phyloP scores from a whole-genome alignment of 1,140 invertebrate genomes.

The Aphelenchoides avenae region DNA sequence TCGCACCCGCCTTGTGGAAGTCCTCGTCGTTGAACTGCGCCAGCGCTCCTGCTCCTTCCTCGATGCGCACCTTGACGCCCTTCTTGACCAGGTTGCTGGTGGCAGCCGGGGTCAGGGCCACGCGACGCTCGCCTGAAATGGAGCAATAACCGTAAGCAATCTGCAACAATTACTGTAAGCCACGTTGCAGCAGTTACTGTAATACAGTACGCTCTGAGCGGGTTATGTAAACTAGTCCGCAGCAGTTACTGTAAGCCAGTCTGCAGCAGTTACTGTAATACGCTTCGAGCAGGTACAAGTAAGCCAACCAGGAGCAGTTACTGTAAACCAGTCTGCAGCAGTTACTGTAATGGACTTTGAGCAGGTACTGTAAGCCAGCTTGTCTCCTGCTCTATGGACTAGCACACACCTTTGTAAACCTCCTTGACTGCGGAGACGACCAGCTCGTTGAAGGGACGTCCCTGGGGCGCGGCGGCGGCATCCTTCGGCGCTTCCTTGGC shows the following conservation, averaged over 20 bases:
- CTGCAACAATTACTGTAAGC: slow-evolving; percentile 2
- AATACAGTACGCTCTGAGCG: background rate
- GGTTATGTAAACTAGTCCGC: background rate
- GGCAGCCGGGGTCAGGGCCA: slow-evolving; percentile 74
- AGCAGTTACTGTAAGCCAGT: slow-evolving; percentile 1
- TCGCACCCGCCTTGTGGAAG: slow-evolving; percentile 72
- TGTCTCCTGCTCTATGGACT: too few relatives aligned
- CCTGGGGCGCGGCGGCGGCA: too few relatives aligned
- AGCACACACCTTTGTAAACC: slow-evolving; percentile 30
- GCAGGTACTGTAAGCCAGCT: too few relatives aligned
- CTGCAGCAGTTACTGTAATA: background rate
- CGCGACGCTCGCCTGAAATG: slow-evolving; percentile 64
- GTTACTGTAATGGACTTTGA: too few relatives aligned
- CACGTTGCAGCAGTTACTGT: background rate
- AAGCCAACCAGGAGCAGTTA: background rate
- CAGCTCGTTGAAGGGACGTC: slow-evolving; percentile 28
- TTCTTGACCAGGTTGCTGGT: slow-evolving; percentile 72
- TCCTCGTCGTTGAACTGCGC: slow-evolving; percentile 75
- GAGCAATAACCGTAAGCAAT: background rate
- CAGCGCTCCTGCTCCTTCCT: slow-evolving; percentile 72
- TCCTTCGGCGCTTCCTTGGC: too few relatives aligned
- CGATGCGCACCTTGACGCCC: slow-evolving; percentile 75
- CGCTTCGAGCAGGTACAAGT: background rate
- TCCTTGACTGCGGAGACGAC: slow-evolving; percentile 37
- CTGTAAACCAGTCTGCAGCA: background rate